phyloP scores from a whole-genome alignment of 2,888 invertebrate genomes.

The Cylloceria caligata region DNA sequence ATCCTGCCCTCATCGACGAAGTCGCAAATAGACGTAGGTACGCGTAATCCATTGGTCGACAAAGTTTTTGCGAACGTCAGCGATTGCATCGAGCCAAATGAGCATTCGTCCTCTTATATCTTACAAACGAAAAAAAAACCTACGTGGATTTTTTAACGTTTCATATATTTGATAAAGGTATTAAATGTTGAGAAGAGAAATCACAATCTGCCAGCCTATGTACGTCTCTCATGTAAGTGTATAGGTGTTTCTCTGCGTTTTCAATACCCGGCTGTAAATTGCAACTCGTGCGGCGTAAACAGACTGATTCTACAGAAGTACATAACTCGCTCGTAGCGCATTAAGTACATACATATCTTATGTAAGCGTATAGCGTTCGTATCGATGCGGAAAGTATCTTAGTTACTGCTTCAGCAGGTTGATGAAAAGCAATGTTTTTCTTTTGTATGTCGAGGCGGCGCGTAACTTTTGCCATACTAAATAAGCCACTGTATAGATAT shows the following conservation, averaged over 20 bases:
- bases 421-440: no score
- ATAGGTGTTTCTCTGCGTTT: background rate
- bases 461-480: no score
- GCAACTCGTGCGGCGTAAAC: background rate
- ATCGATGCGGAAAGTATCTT: no score
- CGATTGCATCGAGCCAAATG: background rate
- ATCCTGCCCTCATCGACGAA: constrained; percentile 15
- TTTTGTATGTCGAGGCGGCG: no score
- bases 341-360: background rate
- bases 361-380: background rate
- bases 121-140: background rate
- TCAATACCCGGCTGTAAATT: background rate
- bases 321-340: background rate
- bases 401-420: no score
- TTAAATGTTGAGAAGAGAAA: background rate
- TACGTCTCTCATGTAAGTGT: background rate
- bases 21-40: constrained; percentile 21
- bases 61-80: constrained; percentile 21
- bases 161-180: background rate
- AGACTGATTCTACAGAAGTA: background rate
- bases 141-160: background rate
- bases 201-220: background rate
- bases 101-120: constrained; percentile 5
- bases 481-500: no score
- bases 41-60: background rate